These are phyloP conservation scores for Menidia menidia DNA, from an alignment of 2,797 vertebrate genomes.

Conservation along the genomic window DNA sequence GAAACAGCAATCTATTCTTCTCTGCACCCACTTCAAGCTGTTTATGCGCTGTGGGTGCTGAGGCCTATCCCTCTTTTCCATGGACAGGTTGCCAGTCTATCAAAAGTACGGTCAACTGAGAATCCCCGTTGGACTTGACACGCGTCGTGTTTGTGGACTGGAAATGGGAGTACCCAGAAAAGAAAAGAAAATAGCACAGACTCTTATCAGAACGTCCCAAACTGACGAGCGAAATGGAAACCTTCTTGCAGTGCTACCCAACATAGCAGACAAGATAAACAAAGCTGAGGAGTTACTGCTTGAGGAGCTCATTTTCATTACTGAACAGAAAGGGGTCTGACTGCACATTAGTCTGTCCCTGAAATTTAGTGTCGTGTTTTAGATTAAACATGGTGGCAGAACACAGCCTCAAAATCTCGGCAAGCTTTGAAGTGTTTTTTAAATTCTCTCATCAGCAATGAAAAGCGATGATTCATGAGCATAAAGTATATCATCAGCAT, in stretches of 20 bases:
- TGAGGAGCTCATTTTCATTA: slow-evolving; percentile 30
- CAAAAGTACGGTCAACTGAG: neutral
- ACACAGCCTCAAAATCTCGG: slow-evolving; percentile 37
- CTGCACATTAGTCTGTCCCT: slow-evolving; percentile 35
- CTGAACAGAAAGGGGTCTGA: slow-evolving; percentile 33
- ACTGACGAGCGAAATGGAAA: neutral
- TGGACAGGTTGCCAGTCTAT: neutral
- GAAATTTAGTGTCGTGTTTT: slow-evolving; percentile 32
- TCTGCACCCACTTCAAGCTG: neutral
- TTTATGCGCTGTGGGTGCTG: neutral
- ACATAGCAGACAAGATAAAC: slow-evolving; percentile 34
- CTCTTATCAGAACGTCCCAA: neutral
- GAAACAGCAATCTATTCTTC: slow-evolving; percentile 9
- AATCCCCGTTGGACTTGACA: neutral
- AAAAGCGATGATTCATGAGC: slow-evolving; percentile 62
- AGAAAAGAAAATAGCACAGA: neutral
- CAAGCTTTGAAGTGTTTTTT: slow-evolving; percentile 54
- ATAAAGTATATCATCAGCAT: slow-evolving; percentile 66
- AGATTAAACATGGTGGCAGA: slow-evolving; percentile 36
- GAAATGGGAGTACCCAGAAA: neutral
- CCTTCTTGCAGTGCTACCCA: neutral
- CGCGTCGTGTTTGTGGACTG: neutral
- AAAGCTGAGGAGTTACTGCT: slow-evolving; percentile 42
- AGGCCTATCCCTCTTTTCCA: neutral
- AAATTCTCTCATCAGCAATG: slow-evolving; percentile 55